Base-by-base conservation (phyloP, 2,113 vertebrate species). In the Probosciger aterrimus region DNA sequence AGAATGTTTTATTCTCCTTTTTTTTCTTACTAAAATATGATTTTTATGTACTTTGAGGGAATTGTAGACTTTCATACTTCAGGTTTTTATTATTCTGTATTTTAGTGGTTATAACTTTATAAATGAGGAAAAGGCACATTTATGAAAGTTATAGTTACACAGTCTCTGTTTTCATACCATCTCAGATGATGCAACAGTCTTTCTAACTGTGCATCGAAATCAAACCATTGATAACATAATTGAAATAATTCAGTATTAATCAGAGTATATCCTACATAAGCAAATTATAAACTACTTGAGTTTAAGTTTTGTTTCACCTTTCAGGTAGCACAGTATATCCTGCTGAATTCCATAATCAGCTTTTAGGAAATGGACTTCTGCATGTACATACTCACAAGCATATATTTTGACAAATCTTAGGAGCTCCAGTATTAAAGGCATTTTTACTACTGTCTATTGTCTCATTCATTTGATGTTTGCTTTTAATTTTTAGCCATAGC, bases 371-470 rank as follows among this genome's bases (percentile, higher is more conserved):
- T 22, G 13, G n/a, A 15, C 33, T 86, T 47, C 27, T 43, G 18
- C 5, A 6, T 35, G 22, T 76, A 2, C 79, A 6, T 77, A 12
- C 80, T 83, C 49, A 25, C 31, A 55, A 59, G 15, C 59, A 3
- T 50, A 4, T 24, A 28, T 84, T 77, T 84, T 69, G 55, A 47
- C 44, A 41, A 18, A 35, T 71, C n/a, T 18, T 44, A 25, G 53
- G 35, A 86, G 28, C 5, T 0, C 22, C 0, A 3, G 4, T 43
- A 7, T 33, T 64, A 80, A 84, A 75, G 39, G 20, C 67, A 5
- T 67, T 84, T 81, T 82, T 44, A 10, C 24, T 0, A 0, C 47
- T 41, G 2, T 52, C 30, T 53, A 0, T 69, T 53, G 22, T 49
- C 17, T 80, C 37, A 2, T 18, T 90, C 30, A 3, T 13, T n/a